Conservation (phyloP, 2,797 vertebrate species). For the Lateolabrax maculatus region DNA sequence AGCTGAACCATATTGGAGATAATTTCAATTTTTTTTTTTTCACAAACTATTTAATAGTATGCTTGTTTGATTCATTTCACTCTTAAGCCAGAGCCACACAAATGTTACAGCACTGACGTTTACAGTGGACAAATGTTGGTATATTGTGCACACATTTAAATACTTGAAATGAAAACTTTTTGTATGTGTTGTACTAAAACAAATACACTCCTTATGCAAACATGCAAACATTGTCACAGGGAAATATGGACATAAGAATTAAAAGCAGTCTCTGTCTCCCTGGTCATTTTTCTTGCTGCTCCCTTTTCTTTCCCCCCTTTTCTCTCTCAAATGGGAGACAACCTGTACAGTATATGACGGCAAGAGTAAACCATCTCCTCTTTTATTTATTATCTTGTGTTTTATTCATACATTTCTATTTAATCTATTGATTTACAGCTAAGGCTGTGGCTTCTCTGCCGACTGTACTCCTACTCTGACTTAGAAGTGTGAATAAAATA, state of each 20-base stretch:
- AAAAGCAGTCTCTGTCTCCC: constrained; percentile 28
- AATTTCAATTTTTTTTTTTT: no score
- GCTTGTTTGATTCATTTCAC: no score
- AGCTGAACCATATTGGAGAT: no score
- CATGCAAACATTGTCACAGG: not conserved
- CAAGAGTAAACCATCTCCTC: constrained; percentile 69
- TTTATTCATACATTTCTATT: constrained; percentile 83
- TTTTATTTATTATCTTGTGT: constrained; percentile 80
- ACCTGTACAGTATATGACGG: constrained; percentile 49
- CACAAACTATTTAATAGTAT: no score
- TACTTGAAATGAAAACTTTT: not conserved
- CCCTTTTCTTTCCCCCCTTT: not conserved
- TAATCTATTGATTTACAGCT: constrained; percentile 83
- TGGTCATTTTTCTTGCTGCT: constrained; percentile 30
- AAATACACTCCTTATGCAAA: not conserved
- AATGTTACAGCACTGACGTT: no score
- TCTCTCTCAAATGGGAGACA: constrained; percentile 17
- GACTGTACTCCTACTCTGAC: constrained; percentile 67
- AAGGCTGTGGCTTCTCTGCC: constrained; percentile 64
- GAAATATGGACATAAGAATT: not conserved
- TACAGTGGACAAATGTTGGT: no score
- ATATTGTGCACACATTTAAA: not conserved
- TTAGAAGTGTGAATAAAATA: constrained; percentile 78
- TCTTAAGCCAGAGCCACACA: no score
- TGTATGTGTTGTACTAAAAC: not conserved